Conservation (phyloP, 2,797 vertebrate species). For the Aythya fuligula region DNA sequence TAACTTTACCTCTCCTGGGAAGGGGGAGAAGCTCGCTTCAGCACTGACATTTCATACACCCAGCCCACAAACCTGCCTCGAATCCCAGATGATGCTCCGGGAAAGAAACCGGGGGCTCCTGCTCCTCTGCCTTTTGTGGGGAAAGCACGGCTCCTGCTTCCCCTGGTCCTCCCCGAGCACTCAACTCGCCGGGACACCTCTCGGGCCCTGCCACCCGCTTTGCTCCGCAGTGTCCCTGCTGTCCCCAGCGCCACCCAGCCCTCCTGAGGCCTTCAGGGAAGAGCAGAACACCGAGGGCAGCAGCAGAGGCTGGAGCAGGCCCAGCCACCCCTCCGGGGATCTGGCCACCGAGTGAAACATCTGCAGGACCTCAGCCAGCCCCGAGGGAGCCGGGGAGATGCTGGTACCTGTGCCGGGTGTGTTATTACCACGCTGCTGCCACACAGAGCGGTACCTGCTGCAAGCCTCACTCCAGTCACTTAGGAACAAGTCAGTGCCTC, state of each 20-base stretch:
- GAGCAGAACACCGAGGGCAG: neutral
- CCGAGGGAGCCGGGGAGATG: neutral
- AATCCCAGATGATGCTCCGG: slow-evolving; percentile 3
- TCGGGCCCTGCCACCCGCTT: rapidly evolving
- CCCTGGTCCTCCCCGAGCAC: rapidly evolving
- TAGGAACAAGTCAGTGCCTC: neutral
- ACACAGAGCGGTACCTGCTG: rapidly evolving
- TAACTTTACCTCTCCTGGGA: slow-evolving; percentile 43
- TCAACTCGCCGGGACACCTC: rapidly evolving
- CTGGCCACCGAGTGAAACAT: rapidly evolving
- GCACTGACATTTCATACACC: neutral
- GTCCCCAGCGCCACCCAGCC: neutral
- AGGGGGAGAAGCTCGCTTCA: neutral
- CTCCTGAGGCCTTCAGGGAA: neutral
- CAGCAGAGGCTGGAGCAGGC: neutral
- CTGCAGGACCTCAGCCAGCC: rapidly evolving
- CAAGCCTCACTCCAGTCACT: neutral
- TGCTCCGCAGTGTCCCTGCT: neutral
- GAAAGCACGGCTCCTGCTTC: neutral
- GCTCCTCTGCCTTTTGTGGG: neutral
- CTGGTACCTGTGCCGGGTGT: neutral
- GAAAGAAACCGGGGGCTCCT: neutral
- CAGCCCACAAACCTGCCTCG: slow-evolving; percentile 7
- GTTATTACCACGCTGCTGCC: rapidly evolving
- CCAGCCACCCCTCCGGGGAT: rapidly evolving